Evolutionary conservation across 2,888 invertebrate genomes (phyloP).

Genomic region (Dendrolimus houi): DNA sequence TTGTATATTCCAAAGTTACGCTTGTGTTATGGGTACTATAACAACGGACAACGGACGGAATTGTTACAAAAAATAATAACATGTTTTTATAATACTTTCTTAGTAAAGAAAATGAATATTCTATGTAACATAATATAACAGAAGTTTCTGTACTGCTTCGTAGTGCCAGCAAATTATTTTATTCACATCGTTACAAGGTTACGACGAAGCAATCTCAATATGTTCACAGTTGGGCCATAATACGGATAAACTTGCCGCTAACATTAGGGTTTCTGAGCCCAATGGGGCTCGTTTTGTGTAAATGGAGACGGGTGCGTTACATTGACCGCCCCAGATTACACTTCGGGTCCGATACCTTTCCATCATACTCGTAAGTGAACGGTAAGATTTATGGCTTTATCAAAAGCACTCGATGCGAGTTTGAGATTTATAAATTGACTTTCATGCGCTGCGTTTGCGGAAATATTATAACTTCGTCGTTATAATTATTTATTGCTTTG

Average conservation of each 20-base stretch:
- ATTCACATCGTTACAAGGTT: not conserved
- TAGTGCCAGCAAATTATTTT: too few species aligned
- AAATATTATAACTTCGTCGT: too few species aligned
- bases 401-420: not conserved
- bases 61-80: too few species aligned
- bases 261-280: constrained; percentile 33
- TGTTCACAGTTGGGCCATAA: not conserved
- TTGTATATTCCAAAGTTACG: too few species aligned
- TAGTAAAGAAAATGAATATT: too few species aligned
- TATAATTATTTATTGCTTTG: too few species aligned
- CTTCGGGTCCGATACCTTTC: constrained; percentile 20
- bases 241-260: constrained; percentile 15
- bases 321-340: constrained; percentile 34
- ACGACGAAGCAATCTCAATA: not conserved
- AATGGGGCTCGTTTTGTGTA: constrained; percentile 45
- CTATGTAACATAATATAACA: too few species aligned
- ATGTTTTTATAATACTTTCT: too few species aligned
- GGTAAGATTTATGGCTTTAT: constrained; percentile 11
- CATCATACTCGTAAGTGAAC: constrained; percentile 14
- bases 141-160: too few species aligned
- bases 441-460: too few species aligned
- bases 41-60: too few species aligned
- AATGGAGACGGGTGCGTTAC: constrained; percentile 34
- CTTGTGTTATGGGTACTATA: too few species aligned
- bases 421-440: not conserved